Conservation (phyloP, 1,140 invertebrate species). For the Mamestra configurata region DNA sequence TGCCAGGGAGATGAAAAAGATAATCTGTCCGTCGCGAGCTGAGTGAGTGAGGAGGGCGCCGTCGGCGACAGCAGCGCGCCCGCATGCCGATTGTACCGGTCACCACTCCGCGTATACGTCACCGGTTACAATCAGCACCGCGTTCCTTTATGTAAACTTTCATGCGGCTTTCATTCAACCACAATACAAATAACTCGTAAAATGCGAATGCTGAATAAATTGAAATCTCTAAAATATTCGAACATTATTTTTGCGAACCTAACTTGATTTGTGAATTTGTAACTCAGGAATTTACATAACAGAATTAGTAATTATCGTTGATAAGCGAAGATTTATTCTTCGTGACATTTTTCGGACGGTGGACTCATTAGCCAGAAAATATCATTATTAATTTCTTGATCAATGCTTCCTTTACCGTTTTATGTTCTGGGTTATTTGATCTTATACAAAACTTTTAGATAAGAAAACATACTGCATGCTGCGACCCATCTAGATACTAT, state of each 20-base stretch:
- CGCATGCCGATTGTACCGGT: constrained; percentile 4
- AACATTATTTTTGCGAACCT: background rate
- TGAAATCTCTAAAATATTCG: background rate
- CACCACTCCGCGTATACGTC: background rate
- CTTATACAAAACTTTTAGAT: background rate
- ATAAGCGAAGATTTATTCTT: background rate
- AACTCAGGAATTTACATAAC: background rate
- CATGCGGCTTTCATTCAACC: background rate
- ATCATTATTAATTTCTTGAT: background rate
- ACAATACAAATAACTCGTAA: background rate
- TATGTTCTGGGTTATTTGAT: background rate
- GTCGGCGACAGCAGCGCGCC: background rate
- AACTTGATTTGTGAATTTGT: constrained; percentile 8
- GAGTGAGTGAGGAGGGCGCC: background rate
- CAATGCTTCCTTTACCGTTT: background rate
- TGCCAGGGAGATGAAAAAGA: constrained; percentile 80
- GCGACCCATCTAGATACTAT: background rate
- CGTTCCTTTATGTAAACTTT: constrained; percentile 1
- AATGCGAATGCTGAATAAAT: background rate
- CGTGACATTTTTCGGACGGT: background rate
- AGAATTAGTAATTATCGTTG: background rate
- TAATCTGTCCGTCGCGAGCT: constrained; percentile 68
- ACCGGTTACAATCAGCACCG: background rate
- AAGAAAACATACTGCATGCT: background rate
- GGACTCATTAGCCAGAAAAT: background rate